phyloP scores from a whole-genome alignment of 2,797 vertebrate species.

The Anabas testudineus region DNA sequence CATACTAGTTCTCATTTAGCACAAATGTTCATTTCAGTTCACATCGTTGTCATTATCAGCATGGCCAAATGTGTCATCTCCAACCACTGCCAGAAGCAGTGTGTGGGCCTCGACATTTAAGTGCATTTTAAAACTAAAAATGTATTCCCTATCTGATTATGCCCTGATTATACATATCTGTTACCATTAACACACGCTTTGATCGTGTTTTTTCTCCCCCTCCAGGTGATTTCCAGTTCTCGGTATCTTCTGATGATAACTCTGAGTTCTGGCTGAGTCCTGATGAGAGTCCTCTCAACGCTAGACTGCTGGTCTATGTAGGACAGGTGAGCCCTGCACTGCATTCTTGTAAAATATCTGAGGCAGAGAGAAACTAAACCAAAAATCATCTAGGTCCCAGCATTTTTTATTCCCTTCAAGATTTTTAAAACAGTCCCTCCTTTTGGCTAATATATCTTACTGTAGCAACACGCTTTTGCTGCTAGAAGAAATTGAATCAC shows the following conservation, averaged over 20 bases:
- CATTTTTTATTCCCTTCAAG: not conserved
- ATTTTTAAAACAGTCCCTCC: not conserved
- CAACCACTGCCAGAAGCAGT: not conserved
- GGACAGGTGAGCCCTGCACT: slow-evolving; percentile 87
- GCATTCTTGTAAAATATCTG: slow-evolving; percentile 13
- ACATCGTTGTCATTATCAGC: not conserved
- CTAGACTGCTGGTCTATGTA: slow-evolving; percentile 91
- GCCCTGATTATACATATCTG: slow-evolving; percentile 30
- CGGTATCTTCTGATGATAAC: slow-evolving; percentile 97
- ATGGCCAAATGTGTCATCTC: slow-evolving; percentile 5
- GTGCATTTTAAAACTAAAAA: slow-evolving; percentile 7
- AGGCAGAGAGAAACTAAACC: not conserved
- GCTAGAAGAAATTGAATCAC: slow-evolving; percentile 28
- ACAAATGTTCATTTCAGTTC: not conserved
- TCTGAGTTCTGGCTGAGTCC: slow-evolving; percentile 98
- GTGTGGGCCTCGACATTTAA: not conserved
- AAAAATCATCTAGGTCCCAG: slow-evolving; percentile 8
- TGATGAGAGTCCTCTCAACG: slow-evolving; percentile 91
- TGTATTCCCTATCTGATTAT: slow-evolving; percentile 9
- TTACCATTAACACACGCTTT: slow-evolving; percentile 41
- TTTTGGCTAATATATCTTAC: slow-evolving; percentile 49
- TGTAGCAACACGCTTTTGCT: slow-evolving; percentile 44
- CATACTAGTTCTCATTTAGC: not conserved
- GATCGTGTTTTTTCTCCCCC: slow-evolving; percentile 50
- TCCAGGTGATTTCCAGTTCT: slow-evolving; percentile 97